A percentile compares a stretch with the other conserved stretches of the same genome.
Evolutionary conservation across 2,797 vertebrate species (phyloP).

Genomic region (Phoxinus dragarum): DNA sequence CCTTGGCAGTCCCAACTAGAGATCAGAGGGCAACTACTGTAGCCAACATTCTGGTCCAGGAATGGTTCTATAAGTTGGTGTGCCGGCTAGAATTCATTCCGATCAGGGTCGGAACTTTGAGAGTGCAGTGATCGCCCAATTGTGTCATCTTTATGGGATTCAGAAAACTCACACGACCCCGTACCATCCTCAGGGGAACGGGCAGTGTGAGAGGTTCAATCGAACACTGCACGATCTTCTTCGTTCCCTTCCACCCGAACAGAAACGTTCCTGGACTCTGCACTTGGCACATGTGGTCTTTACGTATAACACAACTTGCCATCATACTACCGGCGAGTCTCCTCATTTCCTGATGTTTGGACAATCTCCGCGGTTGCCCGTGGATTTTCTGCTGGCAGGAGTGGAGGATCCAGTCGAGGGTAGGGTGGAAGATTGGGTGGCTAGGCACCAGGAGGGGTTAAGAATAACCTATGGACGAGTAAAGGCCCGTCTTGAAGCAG

Average conservation of each 20-base stretch:
- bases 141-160: background rate
- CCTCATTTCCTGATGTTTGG: too few species aligned
- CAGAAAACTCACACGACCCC: background rate
- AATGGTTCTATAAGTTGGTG: conserved; percentile 30
- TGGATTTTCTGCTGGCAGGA: background rate
- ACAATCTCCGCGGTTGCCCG: background rate
- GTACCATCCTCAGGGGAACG: background rate
- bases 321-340: too few species aligned
- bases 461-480: background rate
- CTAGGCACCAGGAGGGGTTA: background rate
- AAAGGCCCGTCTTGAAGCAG: background rate
- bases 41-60: background rate
- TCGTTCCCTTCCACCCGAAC: background rate
- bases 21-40: background rate
- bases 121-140: background rate
- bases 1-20: background rate
- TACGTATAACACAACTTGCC: too few species aligned
- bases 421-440: background rate
- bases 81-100: background rate
- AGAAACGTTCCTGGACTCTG: background rate
- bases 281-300: background rate
- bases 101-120: background rate
- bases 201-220: background rate
- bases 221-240: background rate
- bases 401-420: background rate